These are phyloP conservation scores for Sycophaga agraensis DNA, from an alignment of 1,140 invertebrate genomes.

Conservation along the genomic window DNA sequence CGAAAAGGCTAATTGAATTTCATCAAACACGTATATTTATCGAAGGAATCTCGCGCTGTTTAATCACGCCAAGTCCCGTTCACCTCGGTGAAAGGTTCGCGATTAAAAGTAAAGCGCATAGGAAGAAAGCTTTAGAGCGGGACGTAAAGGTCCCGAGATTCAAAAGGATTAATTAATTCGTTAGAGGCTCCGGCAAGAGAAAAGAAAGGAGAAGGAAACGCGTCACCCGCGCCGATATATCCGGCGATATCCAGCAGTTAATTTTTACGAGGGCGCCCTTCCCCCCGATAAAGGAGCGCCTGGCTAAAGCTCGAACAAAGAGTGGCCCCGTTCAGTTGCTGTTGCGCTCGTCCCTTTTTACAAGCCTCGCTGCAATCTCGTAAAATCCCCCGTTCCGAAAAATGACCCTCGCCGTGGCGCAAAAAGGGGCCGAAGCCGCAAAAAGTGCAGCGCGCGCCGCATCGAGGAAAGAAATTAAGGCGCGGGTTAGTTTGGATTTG, in stretches of 20 bases:
- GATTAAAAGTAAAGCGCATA: not conserved
- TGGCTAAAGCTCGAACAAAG: slow-evolving; percentile 9
- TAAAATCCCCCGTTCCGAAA: slow-evolving; percentile 5
- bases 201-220: not conserved
- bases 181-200: slow-evolving; percentile 8
- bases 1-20: not conserved
- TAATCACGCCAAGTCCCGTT: too few relatives aligned
- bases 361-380: not conserved
- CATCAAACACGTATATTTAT: not conserved
- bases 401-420: not conserved
- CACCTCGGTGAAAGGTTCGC: not conserved
- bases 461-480: not conserved
- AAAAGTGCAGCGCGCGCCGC: not conserved
- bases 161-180: slow-evolving; percentile 27
- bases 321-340: not conserved
- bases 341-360: slow-evolving; percentile 7
- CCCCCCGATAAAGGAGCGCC: not conserved
- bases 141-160: not conserved
- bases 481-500: not conserved
- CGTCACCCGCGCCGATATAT: not conserved
- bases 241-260: slow-evolving; percentile 17
- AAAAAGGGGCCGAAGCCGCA: not conserved
- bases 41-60: too few relatives aligned
- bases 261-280: slow-evolving; percentile 26
- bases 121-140: not conserved